phyloP scores from a whole-genome alignment of 2,888 invertebrate species.

The Drosophila villosipedis region DNA sequence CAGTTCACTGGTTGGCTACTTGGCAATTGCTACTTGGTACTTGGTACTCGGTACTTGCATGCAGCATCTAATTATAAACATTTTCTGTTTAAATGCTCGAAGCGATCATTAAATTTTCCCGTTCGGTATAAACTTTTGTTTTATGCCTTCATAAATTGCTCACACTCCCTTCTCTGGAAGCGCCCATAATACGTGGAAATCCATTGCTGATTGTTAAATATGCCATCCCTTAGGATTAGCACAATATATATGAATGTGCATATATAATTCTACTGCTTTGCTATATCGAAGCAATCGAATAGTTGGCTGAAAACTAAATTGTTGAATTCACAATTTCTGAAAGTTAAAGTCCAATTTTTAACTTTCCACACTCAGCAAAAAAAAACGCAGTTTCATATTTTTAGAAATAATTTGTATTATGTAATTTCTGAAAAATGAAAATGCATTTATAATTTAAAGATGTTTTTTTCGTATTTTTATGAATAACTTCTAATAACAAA shows the following conservation, averaged over 20 bases:
- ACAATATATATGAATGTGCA: not conserved
- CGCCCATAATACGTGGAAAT: slow-evolving; percentile 47
- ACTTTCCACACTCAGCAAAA: not conserved
- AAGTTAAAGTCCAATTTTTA: not conserved
- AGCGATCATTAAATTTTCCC: slow-evolving; percentile 52
- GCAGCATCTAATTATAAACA: slow-evolving; percentile 64
- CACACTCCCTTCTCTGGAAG: slow-evolving; percentile 68
- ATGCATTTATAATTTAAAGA: not conserved
- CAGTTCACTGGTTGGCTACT: slow-evolving; percentile 21
- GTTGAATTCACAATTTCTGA: not conserved
- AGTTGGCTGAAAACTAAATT: slow-evolving; percentile 11
- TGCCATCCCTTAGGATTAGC: slow-evolving; percentile 1
- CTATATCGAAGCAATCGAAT: not conserved
- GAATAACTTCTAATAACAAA: not conserved
- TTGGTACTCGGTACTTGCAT: slow-evolving; percentile 1
- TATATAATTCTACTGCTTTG: not conserved
- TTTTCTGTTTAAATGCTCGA: slow-evolving; percentile 47
- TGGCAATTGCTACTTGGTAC: slow-evolving; percentile 1
- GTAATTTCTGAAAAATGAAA: not conserved
- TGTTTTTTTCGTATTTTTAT: not conserved
- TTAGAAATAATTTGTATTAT: not conserved
- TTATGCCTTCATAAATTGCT: slow-evolving; percentile 65
- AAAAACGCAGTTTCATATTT: too few relatives aligned
- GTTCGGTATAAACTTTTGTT: slow-evolving; percentile 27
- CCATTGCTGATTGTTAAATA: slow-evolving; percentile 10